Percentiles rank a stretch among this genome's conserved stretches.
These are phyloP conservation scores for Prunella himalayana DNA, from an alignment of 2,113 vertebrate genomes.

Conservation along the genomic window DNA sequence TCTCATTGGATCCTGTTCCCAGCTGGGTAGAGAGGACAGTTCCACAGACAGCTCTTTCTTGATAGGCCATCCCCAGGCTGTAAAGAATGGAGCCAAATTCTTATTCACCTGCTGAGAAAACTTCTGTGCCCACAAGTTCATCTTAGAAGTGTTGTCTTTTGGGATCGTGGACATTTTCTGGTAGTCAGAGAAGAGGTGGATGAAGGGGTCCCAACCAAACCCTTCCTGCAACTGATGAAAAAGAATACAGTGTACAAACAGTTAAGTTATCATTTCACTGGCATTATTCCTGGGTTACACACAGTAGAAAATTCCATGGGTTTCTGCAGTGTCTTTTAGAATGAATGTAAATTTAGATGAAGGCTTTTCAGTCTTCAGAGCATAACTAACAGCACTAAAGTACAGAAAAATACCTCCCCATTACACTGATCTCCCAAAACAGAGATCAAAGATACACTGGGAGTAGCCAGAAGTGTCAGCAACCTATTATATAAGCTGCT, in stretches of 20 bases:
- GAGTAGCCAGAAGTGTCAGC: neutral
- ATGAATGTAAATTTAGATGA: neutral
- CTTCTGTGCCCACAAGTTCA: slow-evolving; percentile 76
- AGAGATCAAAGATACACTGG: neutral
- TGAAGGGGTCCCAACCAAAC: slow-evolving; percentile 78
- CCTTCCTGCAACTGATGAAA: slow-evolving; percentile 73
- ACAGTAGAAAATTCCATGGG: neutral
- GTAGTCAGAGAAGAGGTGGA: slow-evolving; percentile 70
- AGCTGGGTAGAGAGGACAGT: slow-evolving; percentile 68
- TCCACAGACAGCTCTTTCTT: slow-evolving; percentile 64
- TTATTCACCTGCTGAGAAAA: slow-evolving; percentile 76
- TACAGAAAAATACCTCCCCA: neutral
- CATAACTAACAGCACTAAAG: neutral
- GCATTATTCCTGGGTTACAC: neutral
- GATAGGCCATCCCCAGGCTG: slow-evolving; percentile 78
- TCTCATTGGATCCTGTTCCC: slow-evolving; percentile 77
- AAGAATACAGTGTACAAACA: neutral
- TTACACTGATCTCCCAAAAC: neutral
- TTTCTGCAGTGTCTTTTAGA: neutral
- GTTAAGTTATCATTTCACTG: neutral
- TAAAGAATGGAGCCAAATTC: slow-evolving; percentile 76
- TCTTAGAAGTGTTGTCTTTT: slow-evolving; percentile 67
- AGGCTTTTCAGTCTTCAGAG: neutral
- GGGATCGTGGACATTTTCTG: slow-evolving; percentile 59
- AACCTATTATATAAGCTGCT: neutral